Evolutionary conservation across 2,113 vertebrate species (phyloP).

Genomic region (Aphyosemion australe): DNA sequence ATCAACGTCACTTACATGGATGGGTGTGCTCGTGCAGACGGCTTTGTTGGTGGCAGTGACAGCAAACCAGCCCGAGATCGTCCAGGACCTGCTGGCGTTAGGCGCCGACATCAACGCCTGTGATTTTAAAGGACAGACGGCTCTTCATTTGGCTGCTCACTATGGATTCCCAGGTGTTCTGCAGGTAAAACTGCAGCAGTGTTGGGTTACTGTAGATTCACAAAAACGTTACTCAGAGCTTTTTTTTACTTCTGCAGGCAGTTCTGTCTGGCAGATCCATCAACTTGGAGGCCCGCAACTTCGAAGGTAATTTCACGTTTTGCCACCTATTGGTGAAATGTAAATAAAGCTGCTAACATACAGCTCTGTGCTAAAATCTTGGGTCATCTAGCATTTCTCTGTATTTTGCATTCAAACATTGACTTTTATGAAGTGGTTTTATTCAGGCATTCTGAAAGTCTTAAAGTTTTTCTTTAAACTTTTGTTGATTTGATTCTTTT

Average conservation of each 20-base stretch:
- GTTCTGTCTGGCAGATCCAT: slow-evolving; percentile 77
- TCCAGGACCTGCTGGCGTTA: slow-evolving; percentile 84
- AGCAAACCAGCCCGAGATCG: slow-evolving; percentile 87
- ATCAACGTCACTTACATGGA: too few relatives aligned
- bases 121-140: slow-evolving; percentile 87
- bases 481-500: background rate
- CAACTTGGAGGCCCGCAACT: slow-evolving; percentile 87
- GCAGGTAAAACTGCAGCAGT: slow-evolving; percentile 72
- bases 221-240: background rate
- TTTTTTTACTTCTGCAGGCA: slow-evolving; percentile 67
- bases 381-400: too few relatives aligned
- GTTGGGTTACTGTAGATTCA: too few relatives aligned
- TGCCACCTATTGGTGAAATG: too few relatives aligned
- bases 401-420: too few relatives aligned
- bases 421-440: too few relatives aligned
- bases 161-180: slow-evolving; percentile 84
- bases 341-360: too few relatives aligned
- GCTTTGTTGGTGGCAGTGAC: slow-evolving; percentile 88
- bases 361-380: too few relatives aligned
- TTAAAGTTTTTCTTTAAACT: too few relatives aligned
- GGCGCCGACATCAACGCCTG: slow-evolving; percentile 84
- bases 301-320: slow-evolving; percentile 80
- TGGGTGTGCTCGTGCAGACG: slow-evolving; percentile 73
- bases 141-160: slow-evolving; percentile 85
- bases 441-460: too few relatives aligned